Percentiles rank a stretch among this genome's conserved stretches.
phyloP scores from a whole-genome alignment of 2,797 vertebrate genomes.

The Psittacula echo region DNA sequence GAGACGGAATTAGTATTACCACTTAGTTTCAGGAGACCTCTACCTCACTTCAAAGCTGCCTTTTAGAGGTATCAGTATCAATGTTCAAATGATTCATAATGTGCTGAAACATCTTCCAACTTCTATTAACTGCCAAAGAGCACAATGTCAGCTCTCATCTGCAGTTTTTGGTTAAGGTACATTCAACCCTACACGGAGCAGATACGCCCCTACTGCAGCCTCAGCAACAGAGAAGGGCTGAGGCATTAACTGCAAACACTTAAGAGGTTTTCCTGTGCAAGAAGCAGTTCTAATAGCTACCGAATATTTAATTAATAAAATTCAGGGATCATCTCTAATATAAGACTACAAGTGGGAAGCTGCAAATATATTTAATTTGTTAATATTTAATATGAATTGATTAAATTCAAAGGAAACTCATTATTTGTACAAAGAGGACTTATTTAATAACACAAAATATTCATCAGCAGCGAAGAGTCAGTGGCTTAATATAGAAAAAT shows the following conservation, averaged over 20 bases:
- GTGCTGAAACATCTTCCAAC: not conserved
- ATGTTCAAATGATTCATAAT: not conserved
- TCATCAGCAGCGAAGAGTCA: not conserved
- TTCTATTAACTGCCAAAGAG: not conserved
- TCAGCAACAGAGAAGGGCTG: not conserved
- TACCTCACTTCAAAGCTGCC: not conserved
- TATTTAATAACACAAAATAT: not conserved
- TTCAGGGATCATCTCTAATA: not conserved
- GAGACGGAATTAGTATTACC: not conserved
- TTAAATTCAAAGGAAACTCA: not conserved
- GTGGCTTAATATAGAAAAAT: not conserved
- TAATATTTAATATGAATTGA: not conserved
- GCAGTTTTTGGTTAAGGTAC: not conserved
- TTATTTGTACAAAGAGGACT: not conserved
- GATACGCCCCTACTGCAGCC: not conserved
- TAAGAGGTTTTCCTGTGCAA: not conserved
- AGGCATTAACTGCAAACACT: not conserved
- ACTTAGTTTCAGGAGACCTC: not conserved
- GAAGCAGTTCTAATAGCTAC: not conserved
- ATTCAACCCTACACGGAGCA: not conserved
- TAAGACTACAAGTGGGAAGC: not conserved
- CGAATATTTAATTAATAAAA: not conserved
- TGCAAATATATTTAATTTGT: not conserved
- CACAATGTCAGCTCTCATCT: not conserved
- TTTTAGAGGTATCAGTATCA: not conserved